These are phyloP conservation scores for Halictus ligatus DNA, from an alignment of 2,888 invertebrate species.

Conservation along the genomic window DNA sequence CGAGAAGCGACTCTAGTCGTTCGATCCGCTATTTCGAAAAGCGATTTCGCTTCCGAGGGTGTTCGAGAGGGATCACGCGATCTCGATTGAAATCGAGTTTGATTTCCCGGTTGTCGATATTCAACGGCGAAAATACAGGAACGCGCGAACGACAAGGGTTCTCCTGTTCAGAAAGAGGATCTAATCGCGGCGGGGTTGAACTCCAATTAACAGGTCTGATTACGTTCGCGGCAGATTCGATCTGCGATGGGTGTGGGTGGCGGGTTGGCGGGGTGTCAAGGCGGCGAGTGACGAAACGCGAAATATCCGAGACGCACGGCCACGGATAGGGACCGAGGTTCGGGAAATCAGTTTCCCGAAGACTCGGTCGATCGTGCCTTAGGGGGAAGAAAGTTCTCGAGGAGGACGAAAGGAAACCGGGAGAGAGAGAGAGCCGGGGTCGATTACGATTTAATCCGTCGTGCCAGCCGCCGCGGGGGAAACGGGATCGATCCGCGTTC, in stretches of 20 bases:
- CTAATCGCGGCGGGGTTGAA: neutral
- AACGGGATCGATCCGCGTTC: constrained; percentile 44
- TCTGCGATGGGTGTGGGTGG: neutral
- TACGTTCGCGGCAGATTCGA: neutral
- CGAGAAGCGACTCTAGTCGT: neutral
- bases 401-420: too few species aligned
- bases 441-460: constrained; percentile 22
- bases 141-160: neutral
- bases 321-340: neutral
- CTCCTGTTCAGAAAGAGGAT: neutral
- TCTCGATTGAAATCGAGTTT: neutral
- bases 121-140: neutral
- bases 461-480: neutral
- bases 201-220: neutral
- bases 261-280: neutral
- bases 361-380: neutral
- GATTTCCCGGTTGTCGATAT: neutral
- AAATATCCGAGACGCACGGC: neutral
- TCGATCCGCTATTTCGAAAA: neutral
- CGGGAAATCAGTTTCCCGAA: neutral
- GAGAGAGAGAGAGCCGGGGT: neutral
- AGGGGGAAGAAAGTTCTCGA: neutral
- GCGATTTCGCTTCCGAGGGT: neutral
- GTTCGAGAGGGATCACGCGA: neutral
- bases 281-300: neutral